Evolutionary conservation across 1,140 invertebrate genomes (phyloP), one percentile per base, ranked within the genome.

Genomic region (Charaxes varanes): DNA sequence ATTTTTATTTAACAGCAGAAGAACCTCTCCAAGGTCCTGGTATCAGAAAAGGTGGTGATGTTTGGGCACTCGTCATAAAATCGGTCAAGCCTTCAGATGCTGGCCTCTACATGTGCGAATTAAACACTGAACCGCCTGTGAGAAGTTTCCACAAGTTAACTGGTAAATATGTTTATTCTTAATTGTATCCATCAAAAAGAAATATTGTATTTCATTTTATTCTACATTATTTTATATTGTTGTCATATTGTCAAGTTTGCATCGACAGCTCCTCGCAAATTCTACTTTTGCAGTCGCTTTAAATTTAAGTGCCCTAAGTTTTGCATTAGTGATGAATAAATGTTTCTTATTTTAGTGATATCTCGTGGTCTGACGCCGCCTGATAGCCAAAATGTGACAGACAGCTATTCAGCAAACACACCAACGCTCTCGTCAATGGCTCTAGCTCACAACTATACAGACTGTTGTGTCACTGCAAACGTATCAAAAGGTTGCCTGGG

Each of bases 61-160:
- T 94, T 6, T 95, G 93, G 92, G 91, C 94, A 14, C 84, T 95
- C n/a, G 88, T 91, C 22, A 93, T 95, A 55, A 90, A 90, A 55
- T 79, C 86, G 13, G 87, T 90, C 1, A 89, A 87, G 55, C 67
- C 87, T 2, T 85, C 85, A 4, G 93, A 95, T 69, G 88, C 91
- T 3, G 93, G 93, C 2, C 84, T 92, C 4, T 95, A 95, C 61
- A 88, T 91, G 46, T 95, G 93, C 54, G 92, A 94, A 74, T 88
- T 94, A 0, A 94, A 94, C 81, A 92, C 90, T n/a, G 89, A 89
- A 47, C 93, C 93, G 0, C 87, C 90, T 2, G 84, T 93, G 7
- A 85, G 89, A 27, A 92, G 91, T 45, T 93, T 92, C 62, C 91
- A 93, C 62, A 89, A 90, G 65, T 72, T 95, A 5, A 89, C 87